Conservation (phyloP, 2,888 invertebrate species). For the Perithous albicinctus region DNA sequence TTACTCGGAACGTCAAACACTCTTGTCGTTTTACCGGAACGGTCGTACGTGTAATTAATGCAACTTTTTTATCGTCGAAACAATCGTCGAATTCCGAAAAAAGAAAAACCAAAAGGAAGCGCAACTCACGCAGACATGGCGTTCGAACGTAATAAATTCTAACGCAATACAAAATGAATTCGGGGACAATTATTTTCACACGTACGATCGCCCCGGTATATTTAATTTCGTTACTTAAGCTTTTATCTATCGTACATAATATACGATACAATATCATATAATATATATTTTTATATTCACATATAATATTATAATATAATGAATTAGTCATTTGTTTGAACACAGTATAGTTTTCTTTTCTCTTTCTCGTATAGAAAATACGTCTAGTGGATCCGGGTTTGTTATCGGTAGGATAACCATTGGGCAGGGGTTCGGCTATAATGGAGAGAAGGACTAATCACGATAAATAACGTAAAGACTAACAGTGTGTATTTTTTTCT, state of each 20-base stretch:
- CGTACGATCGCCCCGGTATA: conserved; percentile 36
- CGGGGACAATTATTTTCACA: not conserved
- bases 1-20: conserved; percentile 59
- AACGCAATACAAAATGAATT: not conserved
- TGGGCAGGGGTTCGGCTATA: conserved; percentile 39
- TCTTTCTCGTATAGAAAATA: conserved; percentile 72
- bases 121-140: not conserved
- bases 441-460: conserved; percentile 48
- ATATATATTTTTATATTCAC: conserved; percentile 51
- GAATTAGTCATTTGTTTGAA: conserved; percentile 72
- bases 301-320: conserved; percentile 60
- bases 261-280: conserved; percentile 45
- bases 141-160: not conserved
- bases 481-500: conserved; percentile 17
- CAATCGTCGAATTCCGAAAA: not conserved
- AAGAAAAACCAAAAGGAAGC: not conserved
- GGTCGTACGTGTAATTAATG: not conserved
- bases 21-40: conserved; percentile 47
- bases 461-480: conserved; percentile 40
- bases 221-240: conserved; percentile 40
- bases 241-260: conserved; percentile 54
- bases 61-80: conserved; percentile 19
- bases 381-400: conserved; percentile 57
- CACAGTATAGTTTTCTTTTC: conserved; percentile 73
- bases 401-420: conserved; percentile 8